A percentile compares a stretch with the other conserved stretches of the same genome.
These are phyloP conservation scores for Macquaria ambigua DNA, from an alignment of 2,113 vertebrate species.

Conservation along the genomic window DNA sequence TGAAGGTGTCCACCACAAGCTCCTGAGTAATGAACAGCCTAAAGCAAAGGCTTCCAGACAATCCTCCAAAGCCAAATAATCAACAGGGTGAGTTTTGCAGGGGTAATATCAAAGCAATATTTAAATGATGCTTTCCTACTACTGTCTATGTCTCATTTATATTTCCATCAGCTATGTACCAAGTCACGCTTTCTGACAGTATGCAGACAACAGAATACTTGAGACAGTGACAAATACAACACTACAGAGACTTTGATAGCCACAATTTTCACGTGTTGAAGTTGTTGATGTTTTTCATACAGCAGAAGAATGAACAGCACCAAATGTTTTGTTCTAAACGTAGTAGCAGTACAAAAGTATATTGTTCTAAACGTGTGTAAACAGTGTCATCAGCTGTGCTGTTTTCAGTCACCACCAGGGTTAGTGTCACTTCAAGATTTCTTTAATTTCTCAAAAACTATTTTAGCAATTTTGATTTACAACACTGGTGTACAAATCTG, in stretches of 20 bases:
- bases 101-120: background rate
- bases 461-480: background rate
- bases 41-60: background rate
- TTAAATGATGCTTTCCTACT: background rate
- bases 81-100: background rate
- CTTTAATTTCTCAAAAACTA: too few relatives aligned
- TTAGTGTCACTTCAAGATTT: too few relatives aligned
- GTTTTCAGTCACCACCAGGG: too few relatives aligned
- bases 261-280: background rate
- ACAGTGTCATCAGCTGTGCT: too few relatives aligned
- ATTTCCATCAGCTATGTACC: constrained; percentile 13
- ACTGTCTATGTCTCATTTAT: background rate
- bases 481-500: background rate
- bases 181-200: background rate
- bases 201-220: background rate
- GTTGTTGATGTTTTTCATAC: too few relatives aligned
- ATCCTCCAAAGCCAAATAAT: constrained; percentile 7
- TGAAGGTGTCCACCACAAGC: background rate
- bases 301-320: too few relatives aligned
- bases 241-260: too few relatives aligned
- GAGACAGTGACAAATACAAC: background rate
- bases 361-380: too few relatives aligned
- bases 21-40: constrained; percentile 5
- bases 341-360: too few relatives aligned
- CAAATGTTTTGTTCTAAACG: too few relatives aligned